Evolutionary conservation across 2,113 vertebrate genomes (phyloP), one percentile per base, ranked within the genome.

Genomic region (Zingel zingel): DNA sequence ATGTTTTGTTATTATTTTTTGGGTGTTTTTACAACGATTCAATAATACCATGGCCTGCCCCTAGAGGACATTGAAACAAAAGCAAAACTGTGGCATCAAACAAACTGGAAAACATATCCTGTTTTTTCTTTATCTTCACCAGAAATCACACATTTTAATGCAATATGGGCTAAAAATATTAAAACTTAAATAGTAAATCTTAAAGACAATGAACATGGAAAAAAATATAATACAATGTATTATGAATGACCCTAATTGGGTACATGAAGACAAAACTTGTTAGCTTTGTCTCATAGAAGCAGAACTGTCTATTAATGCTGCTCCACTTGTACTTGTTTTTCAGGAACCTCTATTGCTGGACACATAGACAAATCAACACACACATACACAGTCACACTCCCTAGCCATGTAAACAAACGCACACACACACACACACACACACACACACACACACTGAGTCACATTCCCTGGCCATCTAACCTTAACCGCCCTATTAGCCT

Each of bases 401-500:
- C 30, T 0, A 0, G 16, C 54, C 27, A 79, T 69, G 70, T 66
- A 69, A 70, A 71, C 50, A 33, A 72, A 67, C 53, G 25, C 50
- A 36, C 25, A 30, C 73, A 76, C 77, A 53, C 66, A 71, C 19
- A 72, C 53, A 72, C 65, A 67, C 64, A 53, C 58, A 69, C 30
- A 72, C 53, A 72, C 36, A 30, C 69, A 43, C 54, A 58, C 69
- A 74, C 48, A 73, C 11, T 36, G 2, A 67, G 18, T n/a, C 67
- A 57, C 64, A 56, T 50, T 57, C 63, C 27, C 57, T 15, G n/a
- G 62, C 66, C 57, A 58, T 80, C 72, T 81, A 83, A 84, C 81
- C 63, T 84, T 63, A 77, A 79, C 72, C 81, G 74, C 59, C 63
- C 62, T 57, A 79, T 62, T 67, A 77, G 62, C 16, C 81, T 77